Conservation (phyloP, 2,113 vertebrate genomes). For the Mesoclemmys tuberculata region DNA sequence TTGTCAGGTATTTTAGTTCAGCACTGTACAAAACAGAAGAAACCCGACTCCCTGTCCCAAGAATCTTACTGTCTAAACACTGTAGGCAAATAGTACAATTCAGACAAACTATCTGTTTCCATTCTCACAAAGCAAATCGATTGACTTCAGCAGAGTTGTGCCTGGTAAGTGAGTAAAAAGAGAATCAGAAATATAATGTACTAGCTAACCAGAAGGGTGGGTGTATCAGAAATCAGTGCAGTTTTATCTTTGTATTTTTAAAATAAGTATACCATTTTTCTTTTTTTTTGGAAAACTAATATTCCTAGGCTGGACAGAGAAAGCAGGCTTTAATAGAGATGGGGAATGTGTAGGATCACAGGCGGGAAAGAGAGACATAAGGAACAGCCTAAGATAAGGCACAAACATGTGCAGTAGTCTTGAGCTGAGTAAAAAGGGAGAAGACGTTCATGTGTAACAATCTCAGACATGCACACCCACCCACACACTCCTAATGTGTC, state of each 20-base stretch:
- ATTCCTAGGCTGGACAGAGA: not conserved
- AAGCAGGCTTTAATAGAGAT: not conserved
- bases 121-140: not conserved
- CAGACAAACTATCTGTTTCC: not conserved
- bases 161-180: not conserved
- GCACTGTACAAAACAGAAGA: not conserved
- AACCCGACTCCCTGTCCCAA: not conserved
- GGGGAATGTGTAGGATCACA: not conserved
- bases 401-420: not conserved
- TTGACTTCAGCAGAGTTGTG: not conserved
- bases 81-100: not conserved
- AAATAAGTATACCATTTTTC: not conserved
- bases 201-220: not conserved
- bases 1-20: slow-evolving; percentile 10
- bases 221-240: not conserved
- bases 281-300: not conserved
- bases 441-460: not conserved
- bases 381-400: not conserved
- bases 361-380: not conserved
- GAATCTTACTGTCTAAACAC: not conserved
- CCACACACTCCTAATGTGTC: not conserved
- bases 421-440: not conserved
- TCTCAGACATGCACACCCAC: not conserved
- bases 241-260: not conserved
- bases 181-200: not conserved